Evolutionary conservation across 2,888 invertebrate species (phyloP), one percentile per base, ranked within the genome.

Genomic region (Euzophera pinguis): DNA sequence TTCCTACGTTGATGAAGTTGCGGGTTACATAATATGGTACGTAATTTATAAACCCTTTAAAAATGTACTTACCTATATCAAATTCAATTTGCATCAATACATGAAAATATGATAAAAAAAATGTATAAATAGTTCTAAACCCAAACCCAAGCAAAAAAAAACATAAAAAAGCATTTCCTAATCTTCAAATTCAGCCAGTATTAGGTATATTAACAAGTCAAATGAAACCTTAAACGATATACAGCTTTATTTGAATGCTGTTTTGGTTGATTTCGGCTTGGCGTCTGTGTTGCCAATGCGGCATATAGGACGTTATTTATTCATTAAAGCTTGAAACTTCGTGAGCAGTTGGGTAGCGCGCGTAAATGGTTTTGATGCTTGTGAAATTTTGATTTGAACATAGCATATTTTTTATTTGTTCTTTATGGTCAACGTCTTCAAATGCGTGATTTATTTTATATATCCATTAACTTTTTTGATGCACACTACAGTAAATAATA

Each of bases 191-290:
- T 83, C 78, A 81, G 75, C 45, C 45, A 14, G 45, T 45, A 32
- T 78, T 75, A 71, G 66, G 69, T 75, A 71, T 73, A 84, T 84
- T 87, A 86, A 88, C 86, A 86, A 83, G 81, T 82, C 79, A 73
- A 59, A 69, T 62, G 71, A 75, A 74, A 58, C 71, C 45, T 22
- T 52, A 43, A 12, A 0, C 27, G 0, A 67, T 58, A 62, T 43
- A 58, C n/a, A 14, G 69, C 75, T 56, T 61, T 81, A 65, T 55
- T 0, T 0, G 0, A 0, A 0, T 0, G 0, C 0, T 0, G 13
- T 50, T 77, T 77, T 52, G 60, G 76, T 71, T 52, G 7, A 56
- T 53, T 62, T 69, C 72, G n/a, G 47, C 47, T 62, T 54, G 58
- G 9, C 9, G 1, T 17, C 5, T 5, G 16, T 32, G 29, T 53